Conservation (phyloP, 2,797 vertebrate species). For the Enteromius fasciolatus region DNA sequence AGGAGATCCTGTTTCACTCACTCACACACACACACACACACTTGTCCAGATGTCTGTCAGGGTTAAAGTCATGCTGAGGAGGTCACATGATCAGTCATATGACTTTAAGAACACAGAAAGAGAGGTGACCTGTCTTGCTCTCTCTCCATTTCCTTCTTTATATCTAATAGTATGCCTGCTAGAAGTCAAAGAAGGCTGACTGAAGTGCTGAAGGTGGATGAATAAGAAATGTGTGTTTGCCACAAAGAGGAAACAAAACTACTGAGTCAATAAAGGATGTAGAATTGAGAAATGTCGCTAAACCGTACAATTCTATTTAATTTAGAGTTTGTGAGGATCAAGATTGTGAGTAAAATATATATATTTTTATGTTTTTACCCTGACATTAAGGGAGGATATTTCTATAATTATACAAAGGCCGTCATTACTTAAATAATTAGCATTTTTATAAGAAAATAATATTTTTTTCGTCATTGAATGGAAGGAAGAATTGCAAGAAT, state of each 20-base stretch:
- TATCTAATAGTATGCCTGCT: conserved; percentile 28
- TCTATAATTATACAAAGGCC: neutral
- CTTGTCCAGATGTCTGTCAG: conserved; percentile 58
- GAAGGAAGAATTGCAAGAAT: neutral
- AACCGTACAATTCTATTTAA: neutral
- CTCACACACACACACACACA: conserved; percentile 19
- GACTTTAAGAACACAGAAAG: conserved; percentile 49
- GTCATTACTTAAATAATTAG: neutral
- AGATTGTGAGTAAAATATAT: neutral
- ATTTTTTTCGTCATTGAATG: neutral
- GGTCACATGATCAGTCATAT: conserved; percentile 64
- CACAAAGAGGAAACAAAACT: conserved; percentile 53
- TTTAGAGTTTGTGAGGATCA: conserved; percentile 1
- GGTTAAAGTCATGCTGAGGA: conserved; percentile 60
- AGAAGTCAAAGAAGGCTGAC: conserved; percentile 28
- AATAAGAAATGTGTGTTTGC: conserved; percentile 18
- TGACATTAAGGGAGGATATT: neutral
- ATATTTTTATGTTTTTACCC: neutral
- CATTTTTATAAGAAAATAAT: neutral
- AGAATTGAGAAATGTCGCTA: conserved; percentile 21
- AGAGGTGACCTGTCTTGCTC: conserved; percentile 54
- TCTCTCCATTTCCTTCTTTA: conserved; percentile 8
- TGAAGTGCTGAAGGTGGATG: conserved; percentile 12
- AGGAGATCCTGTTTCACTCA: conserved; percentile 60
- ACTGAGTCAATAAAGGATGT: conserved; percentile 39